Conservation (phyloP, 2,113 vertebrate genomes). For the Origma solitaria region DNA sequence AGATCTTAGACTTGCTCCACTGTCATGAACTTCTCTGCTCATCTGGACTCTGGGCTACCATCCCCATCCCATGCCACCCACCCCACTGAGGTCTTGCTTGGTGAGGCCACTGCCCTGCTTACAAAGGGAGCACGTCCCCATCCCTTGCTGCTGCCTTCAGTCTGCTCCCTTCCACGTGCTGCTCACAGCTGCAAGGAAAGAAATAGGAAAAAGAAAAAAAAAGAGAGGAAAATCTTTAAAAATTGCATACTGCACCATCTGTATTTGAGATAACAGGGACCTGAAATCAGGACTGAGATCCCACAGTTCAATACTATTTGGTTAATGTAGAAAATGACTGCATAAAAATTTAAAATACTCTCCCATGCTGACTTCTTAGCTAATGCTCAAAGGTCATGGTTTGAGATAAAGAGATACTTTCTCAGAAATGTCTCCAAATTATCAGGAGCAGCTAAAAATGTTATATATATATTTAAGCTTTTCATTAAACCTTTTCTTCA, state of each 20-base stretch:
- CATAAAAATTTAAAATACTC: not conserved
- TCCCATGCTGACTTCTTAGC: not conserved
- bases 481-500: not conserved
- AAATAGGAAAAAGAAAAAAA: fast-evolving
- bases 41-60: not conserved
- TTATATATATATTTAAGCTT: not conserved
- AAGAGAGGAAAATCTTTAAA: not conserved
- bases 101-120: not conserved
- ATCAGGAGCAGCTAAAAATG: not conserved
- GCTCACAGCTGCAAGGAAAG: not conserved
- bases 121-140: fast-evolving
- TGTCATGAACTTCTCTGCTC: not conserved
- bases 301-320: not conserved
- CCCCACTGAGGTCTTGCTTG: fast-evolving
- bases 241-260: not conserved
- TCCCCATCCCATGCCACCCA: not conserved
- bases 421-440: not conserved
- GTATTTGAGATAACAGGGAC: not conserved
- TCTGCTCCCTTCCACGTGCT: not conserved
- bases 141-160: not conserved
- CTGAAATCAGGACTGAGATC: not conserved
- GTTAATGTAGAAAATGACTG: not conserved
- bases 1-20: not conserved
- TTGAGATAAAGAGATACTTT: not conserved
- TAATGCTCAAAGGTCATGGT: not conserved